A percentile compares a stretch with the other conserved stretches of the same genome.
These are phyloP conservation scores for Podilymbus podiceps DNA, from an alignment of 2,113 vertebrate species.

Conservation along the genomic window DNA sequence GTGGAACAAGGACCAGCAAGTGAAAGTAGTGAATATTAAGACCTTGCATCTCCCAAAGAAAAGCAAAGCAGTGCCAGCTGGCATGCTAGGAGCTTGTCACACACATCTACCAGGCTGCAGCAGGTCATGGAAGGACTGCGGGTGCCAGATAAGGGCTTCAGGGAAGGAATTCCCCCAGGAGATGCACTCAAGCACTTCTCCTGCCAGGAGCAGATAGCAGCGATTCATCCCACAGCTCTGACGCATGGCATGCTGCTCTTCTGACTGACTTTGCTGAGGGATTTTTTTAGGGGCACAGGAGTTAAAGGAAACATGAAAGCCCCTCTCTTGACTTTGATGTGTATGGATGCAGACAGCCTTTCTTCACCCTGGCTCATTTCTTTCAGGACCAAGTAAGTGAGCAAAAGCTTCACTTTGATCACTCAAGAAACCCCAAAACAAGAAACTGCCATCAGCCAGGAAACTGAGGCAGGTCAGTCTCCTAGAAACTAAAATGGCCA, in stretches of 20 bases:
- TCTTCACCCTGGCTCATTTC: not conserved
- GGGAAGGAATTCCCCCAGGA: not conserved
- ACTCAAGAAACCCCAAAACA: not conserved
- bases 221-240: not conserved
- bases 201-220: not conserved
- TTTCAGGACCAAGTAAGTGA: not conserved
- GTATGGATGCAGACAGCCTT: not conserved
- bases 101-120: not conserved
- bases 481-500: not conserved
- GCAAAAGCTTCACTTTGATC: not conserved
- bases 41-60: not conserved
- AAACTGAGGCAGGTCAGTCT: not conserved
- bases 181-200: not conserved
- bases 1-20: not conserved
- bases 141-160: not conserved
- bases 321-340: not conserved
- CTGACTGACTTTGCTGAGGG: not conserved
- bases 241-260: not conserved
- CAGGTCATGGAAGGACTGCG: not conserved
- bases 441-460: not conserved
- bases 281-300: not conserved
- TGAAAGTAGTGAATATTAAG: not conserved
- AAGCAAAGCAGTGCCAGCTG: not conserved
- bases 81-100: not conserved
- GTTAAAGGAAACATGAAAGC: not conserved